Evolutionary conservation across 2,797 vertebrate genomes (phyloP), one percentile per base, ranked within the genome.

Genomic region (Xiphorhynchus erythropygius): DNA sequence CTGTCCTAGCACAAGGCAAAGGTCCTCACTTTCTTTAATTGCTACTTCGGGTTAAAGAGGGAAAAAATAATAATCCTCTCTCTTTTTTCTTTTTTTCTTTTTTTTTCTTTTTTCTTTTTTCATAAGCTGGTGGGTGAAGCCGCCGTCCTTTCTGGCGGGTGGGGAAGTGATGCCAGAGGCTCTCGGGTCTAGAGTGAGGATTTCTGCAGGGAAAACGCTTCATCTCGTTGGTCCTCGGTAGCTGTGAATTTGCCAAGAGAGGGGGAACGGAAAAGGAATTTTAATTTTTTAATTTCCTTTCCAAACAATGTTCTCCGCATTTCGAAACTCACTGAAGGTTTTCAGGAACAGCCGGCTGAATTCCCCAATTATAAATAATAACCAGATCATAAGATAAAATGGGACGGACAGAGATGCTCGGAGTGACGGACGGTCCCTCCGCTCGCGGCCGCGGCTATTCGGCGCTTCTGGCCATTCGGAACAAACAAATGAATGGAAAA

Each of bases 261-360:
- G 10, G 24, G 21, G 49, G 22, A 67, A 63, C 3, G 2, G 30
- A 92, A 63, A 73, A 49, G 11, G 60, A 47, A 49, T 37, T 41
- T 46, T 2, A 39, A 24, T 50, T 47, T 13, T 37, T 0, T 2
- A 5, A 23, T 68, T 50, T 7, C 8, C 15, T 46, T 81, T 47
- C 35, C 62, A 1, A 37, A 3, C 27, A 3, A 18, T 1, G 7
- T 27, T 74, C 30, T 25, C 33, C 18, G 44, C 71, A 0, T 50
- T 74, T 74, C 16, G 27, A 42, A 84, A 84, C 35, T 80, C 49
- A 3, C 22, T 0, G 59, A 55, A 8, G 52, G 12, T 73, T 65
- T 30, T 35, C 5, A 15, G 84, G 8, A 69, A 50, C 5, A 3
- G 4, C 18, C 37, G 18, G 32, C 4, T 88, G 24, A 5, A 28